Conservation (phyloP, 2,113 vertebrate species). For the Shinisaurus crocodilurus region DNA sequence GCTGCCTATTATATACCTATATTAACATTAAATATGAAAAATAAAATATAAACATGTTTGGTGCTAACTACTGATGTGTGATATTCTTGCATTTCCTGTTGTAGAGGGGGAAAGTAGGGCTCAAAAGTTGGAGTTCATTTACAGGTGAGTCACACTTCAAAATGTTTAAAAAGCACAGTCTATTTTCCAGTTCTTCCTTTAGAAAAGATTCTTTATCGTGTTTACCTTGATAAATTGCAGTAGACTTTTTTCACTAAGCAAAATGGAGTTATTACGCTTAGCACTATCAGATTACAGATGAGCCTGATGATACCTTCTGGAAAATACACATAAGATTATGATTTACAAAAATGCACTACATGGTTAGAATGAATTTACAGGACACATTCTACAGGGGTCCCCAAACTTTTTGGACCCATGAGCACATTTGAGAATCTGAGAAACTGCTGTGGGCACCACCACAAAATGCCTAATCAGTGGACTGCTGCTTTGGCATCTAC, state of each 20-base stretch:
- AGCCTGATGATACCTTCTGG: conserved; percentile 5
- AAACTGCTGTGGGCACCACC: too few relatives aligned
- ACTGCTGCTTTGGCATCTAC: too few relatives aligned
- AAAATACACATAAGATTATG: conserved; percentile 11
- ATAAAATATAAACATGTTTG: not conserved
- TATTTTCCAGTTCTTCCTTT: not conserved
- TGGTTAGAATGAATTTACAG: not conserved
- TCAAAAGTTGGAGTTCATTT: not conserved
- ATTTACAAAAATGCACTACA: not conserved
- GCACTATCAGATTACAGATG: conserved; percentile 5
- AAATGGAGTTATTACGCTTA: conserved; percentile 11
- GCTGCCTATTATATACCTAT: too few relatives aligned
- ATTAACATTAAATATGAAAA: not conserved
- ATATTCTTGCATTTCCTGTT: not conserved
- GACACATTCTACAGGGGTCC: too few relatives aligned
- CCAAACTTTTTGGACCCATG: too few relatives aligned
- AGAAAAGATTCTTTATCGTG: not conserved
- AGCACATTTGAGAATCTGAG: too few relatives aligned
- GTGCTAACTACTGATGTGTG: not conserved
- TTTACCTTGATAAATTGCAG: conserved; percentile 19
- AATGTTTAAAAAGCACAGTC: not conserved
- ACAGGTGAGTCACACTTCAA: not conserved
- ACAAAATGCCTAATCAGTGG: too few relatives aligned
- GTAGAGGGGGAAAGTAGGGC: not conserved
- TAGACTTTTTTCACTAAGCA: not conserved